Conservation (phyloP, 1,140 invertebrate species). For the Tetramorium alpestre region DNA sequence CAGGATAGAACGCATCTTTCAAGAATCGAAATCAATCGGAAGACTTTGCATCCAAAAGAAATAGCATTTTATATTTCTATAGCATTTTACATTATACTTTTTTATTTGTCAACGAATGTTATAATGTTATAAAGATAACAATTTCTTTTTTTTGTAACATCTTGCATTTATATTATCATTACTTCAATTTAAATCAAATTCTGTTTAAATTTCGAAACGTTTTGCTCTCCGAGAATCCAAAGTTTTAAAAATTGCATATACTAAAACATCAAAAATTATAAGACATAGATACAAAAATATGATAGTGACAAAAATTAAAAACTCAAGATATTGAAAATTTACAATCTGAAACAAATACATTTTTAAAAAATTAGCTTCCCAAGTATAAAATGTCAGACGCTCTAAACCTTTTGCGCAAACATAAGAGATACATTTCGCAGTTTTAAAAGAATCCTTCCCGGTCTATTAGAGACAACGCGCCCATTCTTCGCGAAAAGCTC, state of each 20-base stretch:
- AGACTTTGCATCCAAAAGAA: neutral
- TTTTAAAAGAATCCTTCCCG: neutral
- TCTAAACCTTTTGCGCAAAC: neutral
- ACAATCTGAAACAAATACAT: neutral
- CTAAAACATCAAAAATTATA: neutral
- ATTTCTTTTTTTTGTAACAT: neutral
- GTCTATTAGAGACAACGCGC: slow-evolving; percentile 40
- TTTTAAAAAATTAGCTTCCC: neutral
- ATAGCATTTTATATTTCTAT: neutral
- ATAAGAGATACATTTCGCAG: neutral
- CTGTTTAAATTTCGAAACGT: neutral
- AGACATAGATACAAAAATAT: neutral
- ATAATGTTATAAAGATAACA: neutral
- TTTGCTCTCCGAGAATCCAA: neutral
- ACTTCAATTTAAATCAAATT: neutral
- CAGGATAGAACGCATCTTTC: slow-evolving; percentile 30
- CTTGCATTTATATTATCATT: neutral
- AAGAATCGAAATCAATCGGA: slow-evolving; percentile 17
- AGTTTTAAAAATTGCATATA: neutral
- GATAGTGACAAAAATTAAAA: neutral
- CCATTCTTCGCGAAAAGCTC: slow-evolving; percentile 58
- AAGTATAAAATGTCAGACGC: neutral
- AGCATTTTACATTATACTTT: neutral
- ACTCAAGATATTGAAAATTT: neutral
- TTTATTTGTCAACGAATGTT: neutral